These are phyloP conservation scores for Callyntrura guangdongensis DNA, from an alignment of 2,888 invertebrate genomes.

Conservation along the genomic window DNA sequence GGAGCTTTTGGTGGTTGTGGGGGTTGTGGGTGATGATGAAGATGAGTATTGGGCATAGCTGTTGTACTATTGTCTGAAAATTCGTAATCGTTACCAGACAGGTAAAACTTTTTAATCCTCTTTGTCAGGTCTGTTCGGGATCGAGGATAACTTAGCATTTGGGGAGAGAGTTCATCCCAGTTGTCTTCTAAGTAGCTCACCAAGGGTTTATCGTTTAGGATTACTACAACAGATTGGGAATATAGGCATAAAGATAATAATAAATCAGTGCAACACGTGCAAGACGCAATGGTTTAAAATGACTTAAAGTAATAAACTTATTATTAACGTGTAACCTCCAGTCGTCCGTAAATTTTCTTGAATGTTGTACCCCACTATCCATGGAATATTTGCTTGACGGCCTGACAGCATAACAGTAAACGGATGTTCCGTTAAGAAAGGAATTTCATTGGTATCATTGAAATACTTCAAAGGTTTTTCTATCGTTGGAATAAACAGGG, in stretches of 20 bases:
- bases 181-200: conserved; percentile 75
- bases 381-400: conserved; percentile 76
- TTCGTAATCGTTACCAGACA: conserved; percentile 75
- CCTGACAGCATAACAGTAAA: conserved; percentile 79
- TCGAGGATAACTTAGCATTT: conserved; percentile 75
- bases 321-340: conserved; percentile 73
- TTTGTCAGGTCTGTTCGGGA: conserved; percentile 79
- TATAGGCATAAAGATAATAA: too few species aligned
- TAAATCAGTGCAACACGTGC: background rate
- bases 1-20: conserved; percentile 20
- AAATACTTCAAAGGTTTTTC: conserved; percentile 69
- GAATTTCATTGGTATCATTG: conserved; percentile 65
- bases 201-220: conserved; percentile 74
- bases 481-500: conserved; percentile 77
- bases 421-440: conserved; percentile 81
- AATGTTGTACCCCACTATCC: conserved; percentile 81
- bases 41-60: background rate
- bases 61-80: conserved; percentile 57
- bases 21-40: conserved; percentile 8
- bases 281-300: background rate
- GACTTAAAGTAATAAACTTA: background rate
- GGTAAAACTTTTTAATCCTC: conserved; percentile 76
- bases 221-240: conserved; percentile 60
- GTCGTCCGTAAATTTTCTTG: conserved; percentile 80
- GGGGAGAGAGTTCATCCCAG: conserved; percentile 70